Conservation (phyloP, 2,888 invertebrate species). For the Lycocerus yunnanus region DNA sequence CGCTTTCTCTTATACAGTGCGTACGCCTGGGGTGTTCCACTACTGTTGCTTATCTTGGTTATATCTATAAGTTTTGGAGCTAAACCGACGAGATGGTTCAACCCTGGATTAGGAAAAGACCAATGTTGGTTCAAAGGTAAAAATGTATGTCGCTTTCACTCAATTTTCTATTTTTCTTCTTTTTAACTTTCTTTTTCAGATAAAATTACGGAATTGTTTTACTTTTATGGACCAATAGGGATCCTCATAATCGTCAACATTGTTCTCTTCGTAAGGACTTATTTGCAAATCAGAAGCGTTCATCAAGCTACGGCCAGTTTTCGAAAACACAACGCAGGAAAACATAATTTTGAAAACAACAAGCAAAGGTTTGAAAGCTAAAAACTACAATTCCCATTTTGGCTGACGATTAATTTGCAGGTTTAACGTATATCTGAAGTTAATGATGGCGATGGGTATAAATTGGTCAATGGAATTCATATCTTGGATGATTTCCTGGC, state of each 20-base stretch:
- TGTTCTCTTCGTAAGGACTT: slow-evolving; percentile 69
- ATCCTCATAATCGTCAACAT: slow-evolving; percentile 68
- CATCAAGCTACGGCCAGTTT: slow-evolving; percentile 68
- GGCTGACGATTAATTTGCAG: slow-evolving; percentile 55
- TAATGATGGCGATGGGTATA: slow-evolving; percentile 85
- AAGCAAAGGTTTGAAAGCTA: slow-evolving; percentile 51
- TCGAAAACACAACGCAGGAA: slow-evolving; percentile 64
- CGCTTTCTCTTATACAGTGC: slow-evolving; percentile 28
- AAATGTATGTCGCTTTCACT: slow-evolving; percentile 27
- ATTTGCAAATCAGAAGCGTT: slow-evolving; percentile 67
- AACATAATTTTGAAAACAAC: slow-evolving; percentile 60
- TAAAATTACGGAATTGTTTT: slow-evolving; percentile 62
- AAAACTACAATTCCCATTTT: neutral
- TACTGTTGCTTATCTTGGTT: slow-evolving; percentile 16
- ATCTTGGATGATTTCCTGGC: slow-evolving; percentile 64
- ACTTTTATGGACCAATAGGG: slow-evolving; percentile 73
- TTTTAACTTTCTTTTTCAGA: slow-evolving; percentile 52
- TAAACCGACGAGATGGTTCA: slow-evolving; percentile 41
- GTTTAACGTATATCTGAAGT: slow-evolving; percentile 77
- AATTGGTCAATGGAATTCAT: slow-evolving; percentile 83
- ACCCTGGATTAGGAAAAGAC: slow-evolving; percentile 54
- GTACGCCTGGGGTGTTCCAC: slow-evolving; percentile 33
- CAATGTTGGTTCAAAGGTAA: slow-evolving; percentile 67
- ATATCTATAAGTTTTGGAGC: slow-evolving; percentile 42
- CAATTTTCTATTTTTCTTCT: neutral